Conservation (phyloP, 2,113 vertebrate species). For the Hiodon tergisus region DNA sequence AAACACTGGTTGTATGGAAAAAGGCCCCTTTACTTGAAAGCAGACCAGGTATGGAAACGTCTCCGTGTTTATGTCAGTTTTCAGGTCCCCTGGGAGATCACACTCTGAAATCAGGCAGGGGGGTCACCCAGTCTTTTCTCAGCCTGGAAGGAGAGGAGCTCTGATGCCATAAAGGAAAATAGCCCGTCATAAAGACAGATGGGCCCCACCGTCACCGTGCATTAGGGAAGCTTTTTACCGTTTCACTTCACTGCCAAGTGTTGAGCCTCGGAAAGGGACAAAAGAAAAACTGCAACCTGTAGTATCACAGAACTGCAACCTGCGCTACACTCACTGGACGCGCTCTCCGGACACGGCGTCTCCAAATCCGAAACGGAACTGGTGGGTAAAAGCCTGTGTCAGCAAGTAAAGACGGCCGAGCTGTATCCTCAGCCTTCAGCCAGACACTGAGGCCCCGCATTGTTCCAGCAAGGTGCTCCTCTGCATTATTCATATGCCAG, state of each 20-base stretch:
- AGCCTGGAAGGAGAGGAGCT: too few relatives aligned
- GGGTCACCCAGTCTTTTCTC: too few relatives aligned
- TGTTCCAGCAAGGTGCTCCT: too few relatives aligned
- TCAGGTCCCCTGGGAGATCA: conserved; percentile 7
- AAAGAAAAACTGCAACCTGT: background rate
- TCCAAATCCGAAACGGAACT: background rate
- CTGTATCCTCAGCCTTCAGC: background rate
- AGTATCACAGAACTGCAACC: background rate
- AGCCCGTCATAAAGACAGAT: background rate
- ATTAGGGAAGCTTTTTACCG: background rate
- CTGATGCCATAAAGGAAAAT: background rate
- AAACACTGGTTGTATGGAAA: too few relatives aligned
- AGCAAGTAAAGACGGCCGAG: background rate
- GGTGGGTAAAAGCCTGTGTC: background rate
- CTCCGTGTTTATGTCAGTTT: too few relatives aligned
- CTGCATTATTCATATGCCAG: conserved; percentile 6
- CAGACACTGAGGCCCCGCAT: background rate
- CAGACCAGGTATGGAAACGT: too few relatives aligned
- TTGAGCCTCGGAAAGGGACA: background rate
- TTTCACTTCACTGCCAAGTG: background rate
- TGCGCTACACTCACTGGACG: background rate
- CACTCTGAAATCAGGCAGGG: background rate
- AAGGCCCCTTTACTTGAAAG: too few relatives aligned
- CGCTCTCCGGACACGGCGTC: background rate
- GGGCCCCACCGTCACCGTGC: background rate